These are phyloP conservation scores for Palythoa grandis DNA, from an alignment of 92 coral and sea anemone species.

Conservation along the genomic window DNA sequence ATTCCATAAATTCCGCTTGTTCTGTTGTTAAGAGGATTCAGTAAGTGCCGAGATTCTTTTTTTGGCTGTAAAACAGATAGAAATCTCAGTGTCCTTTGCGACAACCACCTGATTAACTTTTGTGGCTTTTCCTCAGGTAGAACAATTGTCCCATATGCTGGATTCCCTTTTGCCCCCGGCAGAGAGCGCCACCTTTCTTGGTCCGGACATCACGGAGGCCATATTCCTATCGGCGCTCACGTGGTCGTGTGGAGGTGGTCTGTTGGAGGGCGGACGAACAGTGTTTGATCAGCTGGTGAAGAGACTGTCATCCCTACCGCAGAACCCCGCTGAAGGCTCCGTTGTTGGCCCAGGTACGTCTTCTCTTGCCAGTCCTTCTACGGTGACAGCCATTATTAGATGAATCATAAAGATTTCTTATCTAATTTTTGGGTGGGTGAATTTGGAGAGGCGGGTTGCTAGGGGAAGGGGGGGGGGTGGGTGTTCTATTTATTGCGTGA, in stretches of 20 bases:
- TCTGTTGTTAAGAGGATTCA: too few relatives aligned
- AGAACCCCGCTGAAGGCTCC: slow-evolving; percentile 95
- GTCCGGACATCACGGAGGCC: slow-evolving; percentile 89
- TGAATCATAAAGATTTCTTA: too few relatives aligned
- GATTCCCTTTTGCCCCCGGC: slow-evolving; percentile 95
- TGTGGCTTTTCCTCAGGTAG: slow-evolving; percentile 62
- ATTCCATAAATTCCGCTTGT: too few relatives aligned
- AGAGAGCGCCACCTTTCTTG: slow-evolving; percentile 77
- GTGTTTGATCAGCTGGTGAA: slow-evolving; percentile 89
- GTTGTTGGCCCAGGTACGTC: slow-evolving; percentile 87
- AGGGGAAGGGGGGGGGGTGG: too few relatives aligned
- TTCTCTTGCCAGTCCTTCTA: neutral
- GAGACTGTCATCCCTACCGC: slow-evolving; percentile 84
- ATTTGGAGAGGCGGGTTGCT: too few relatives aligned
- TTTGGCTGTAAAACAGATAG: neutral
- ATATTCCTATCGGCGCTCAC: slow-evolving; percentile 85
- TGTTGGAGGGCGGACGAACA: slow-evolving; percentile 88
- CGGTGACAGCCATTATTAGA: neutral
- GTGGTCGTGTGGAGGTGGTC: slow-evolving; percentile 96
- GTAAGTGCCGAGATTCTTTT: too few relatives aligned
- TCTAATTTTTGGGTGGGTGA: too few relatives aligned
- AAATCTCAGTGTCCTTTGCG: neutral
- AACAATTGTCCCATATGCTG: slow-evolving; percentile 91
- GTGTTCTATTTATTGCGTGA: too few relatives aligned
- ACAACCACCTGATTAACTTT: neutral